phyloP scores from a whole-genome alignment of 2,113 vertebrate genomes.

The Apodemus sylvaticus region DNA sequence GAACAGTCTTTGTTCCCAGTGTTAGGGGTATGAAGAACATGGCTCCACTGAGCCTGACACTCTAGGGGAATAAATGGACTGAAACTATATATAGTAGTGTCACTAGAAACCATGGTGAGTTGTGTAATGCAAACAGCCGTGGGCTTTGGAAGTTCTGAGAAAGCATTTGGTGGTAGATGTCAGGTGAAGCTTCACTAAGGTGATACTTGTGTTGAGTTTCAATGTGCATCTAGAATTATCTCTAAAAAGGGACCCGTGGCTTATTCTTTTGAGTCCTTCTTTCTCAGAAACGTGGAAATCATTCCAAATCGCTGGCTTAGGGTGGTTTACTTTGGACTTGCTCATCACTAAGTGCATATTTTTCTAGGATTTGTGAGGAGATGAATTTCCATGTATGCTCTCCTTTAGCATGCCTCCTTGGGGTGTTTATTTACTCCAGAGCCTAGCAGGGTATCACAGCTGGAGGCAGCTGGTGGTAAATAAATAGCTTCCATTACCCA shows the following conservation, averaged over 20 bases:
- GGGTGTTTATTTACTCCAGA: constrained; percentile 77
- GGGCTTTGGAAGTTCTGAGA: neutral
- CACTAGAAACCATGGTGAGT: neutral
- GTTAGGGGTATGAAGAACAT: neutral
- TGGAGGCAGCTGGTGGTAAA: constrained; percentile 76
- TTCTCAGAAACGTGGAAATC: constrained; percentile 36
- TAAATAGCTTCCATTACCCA: constrained; percentile 74
- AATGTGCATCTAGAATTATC: neutral
- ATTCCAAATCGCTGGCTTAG: constrained; percentile 45
- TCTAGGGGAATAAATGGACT: neutral
- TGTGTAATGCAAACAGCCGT: neutral
- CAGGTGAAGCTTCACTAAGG: neutral
- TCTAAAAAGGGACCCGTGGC: neutral
- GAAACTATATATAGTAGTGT: neutral
- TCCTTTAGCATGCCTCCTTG: constrained; percentile 38
- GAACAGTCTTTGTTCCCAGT: neutral
- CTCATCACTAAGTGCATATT: constrained; percentile 72
- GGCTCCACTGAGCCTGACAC: neutral
- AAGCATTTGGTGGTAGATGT: neutral
- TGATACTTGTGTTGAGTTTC: neutral
- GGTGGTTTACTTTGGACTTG: constrained; percentile 70
- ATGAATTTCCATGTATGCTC: constrained; percentile 71
- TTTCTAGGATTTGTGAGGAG: constrained; percentile 75
- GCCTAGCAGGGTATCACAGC: constrained; percentile 68
- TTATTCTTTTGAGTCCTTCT: neutral